Evolutionary conservation across 2,797 vertebrate species (phyloP).

Genomic region (Rallus crepitans): DNA sequence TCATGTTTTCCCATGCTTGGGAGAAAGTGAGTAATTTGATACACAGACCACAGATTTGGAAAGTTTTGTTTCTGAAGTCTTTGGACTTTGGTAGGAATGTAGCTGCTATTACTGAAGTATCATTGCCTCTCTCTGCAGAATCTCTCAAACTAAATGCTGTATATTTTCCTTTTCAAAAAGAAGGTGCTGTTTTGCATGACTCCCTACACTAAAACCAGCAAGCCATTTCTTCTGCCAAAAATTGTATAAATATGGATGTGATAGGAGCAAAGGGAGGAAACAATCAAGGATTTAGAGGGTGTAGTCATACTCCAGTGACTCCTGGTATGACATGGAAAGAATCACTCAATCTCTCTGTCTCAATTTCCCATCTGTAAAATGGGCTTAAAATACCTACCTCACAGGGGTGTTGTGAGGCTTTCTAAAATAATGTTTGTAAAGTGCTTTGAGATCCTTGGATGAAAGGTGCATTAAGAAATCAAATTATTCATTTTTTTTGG

Average conservation of each 20-base stretch:
- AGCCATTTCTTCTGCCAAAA: slow-evolving; percentile 20
- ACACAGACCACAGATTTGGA: neutral
- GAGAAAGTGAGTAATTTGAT: slow-evolving; percentile 6
- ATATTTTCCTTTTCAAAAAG: slow-evolving; percentile 46
- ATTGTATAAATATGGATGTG: neutral
- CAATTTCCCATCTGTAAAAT: slow-evolving; percentile 41
- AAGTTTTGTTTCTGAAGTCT: slow-evolving; percentile 11
- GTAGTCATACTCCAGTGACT: neutral
- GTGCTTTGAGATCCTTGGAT: slow-evolving; percentile 75
- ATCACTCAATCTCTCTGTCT: neutral
- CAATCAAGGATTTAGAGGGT: neutral
- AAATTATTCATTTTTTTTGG: slow-evolving; percentile 7
- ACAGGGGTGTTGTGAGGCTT: slow-evolving; percentile 67
- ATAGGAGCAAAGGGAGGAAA: slow-evolving; percentile 23
- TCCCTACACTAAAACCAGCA: slow-evolving; percentile 31
- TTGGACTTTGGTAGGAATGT: neutral
- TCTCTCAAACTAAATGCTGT: slow-evolving; percentile 58
- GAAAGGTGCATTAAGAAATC: slow-evolving; percentile 45
- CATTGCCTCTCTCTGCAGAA: slow-evolving; percentile 73
- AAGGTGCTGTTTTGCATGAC: slow-evolving; percentile 59
- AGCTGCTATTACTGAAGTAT: slow-evolving; percentile 46
- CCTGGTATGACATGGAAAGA: neutral
- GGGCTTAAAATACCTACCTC: slow-evolving; percentile 67
- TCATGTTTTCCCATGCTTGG: neutral
- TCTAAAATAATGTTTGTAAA: slow-evolving; percentile 61